A percentile compares a stretch with the other conserved stretches of the same genome.
These are phyloP conservation scores for Drosophila trapezifrons DNA, from an alignment of 1,140 invertebrate genomes.

Conservation along the genomic window DNA sequence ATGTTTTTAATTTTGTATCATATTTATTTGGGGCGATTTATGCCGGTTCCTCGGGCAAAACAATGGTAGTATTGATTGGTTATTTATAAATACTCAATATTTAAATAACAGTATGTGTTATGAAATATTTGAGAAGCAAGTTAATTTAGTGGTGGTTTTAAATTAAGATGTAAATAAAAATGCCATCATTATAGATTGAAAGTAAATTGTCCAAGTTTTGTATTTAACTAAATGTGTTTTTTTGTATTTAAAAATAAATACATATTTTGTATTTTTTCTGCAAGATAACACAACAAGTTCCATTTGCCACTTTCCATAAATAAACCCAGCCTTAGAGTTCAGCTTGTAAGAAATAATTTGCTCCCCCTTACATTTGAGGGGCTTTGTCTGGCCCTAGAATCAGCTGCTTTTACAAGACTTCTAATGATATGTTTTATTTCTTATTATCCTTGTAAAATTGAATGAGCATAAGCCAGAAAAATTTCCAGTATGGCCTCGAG, in stretches of 20 bases:
- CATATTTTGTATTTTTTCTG: neutral
- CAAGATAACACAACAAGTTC: neutral
- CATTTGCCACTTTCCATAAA: neutral
- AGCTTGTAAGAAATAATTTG: conserved; percentile 2
- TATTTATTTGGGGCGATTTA: too few species aligned
- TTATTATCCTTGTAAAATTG: conserved; percentile 39
- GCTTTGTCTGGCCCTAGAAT: conserved; percentile 18
- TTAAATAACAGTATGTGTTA: too few species aligned
- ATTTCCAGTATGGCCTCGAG: conserved; percentile 24
- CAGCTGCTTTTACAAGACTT: conserved; percentile 2
- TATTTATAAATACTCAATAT: neutral
- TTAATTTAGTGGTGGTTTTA: too few species aligned
- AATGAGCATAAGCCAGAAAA: conserved; percentile 12
- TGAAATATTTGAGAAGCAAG: too few species aligned
- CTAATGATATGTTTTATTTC: conserved; percentile 33
- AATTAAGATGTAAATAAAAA: neutral
- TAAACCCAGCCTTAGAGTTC: neutral
- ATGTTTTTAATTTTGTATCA: neutral
- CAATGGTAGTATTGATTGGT: neutral
- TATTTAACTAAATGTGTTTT: neutral
- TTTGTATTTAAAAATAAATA: too few species aligned
- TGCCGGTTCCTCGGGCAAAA: too few species aligned
- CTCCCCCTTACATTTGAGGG: too few species aligned
- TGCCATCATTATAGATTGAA: too few species aligned
- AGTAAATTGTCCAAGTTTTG: too few species aligned